Percentiles rank a stretch among this genome's conserved stretches.
These are phyloP conservation scores for Vidua chalybeata DNA, from an alignment of 2,113 vertebrate species.

Conservation along the genomic window DNA sequence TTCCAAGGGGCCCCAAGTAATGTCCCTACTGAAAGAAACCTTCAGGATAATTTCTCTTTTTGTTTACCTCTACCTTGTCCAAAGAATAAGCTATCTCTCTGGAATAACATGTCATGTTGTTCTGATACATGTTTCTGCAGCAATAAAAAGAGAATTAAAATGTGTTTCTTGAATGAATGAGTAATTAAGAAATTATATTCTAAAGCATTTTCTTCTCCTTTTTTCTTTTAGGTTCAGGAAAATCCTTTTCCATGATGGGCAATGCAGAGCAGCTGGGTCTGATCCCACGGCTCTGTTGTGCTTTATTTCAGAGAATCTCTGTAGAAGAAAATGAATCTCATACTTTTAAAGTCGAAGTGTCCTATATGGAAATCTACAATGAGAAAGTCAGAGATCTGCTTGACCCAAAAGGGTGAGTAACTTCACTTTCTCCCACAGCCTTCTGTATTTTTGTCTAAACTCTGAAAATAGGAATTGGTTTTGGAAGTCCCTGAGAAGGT, in stretches of 20 bases:
- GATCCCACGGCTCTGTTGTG: constrained; percentile 95
- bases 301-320: constrained; percentile 93
- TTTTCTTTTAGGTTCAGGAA: constrained; percentile 89
- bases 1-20: not conserved
- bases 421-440: not conserved
- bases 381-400: constrained; percentile 97
- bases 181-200: not conserved
- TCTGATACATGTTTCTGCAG: not conserved
- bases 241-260: constrained; percentile 99
- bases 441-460: not conserved
- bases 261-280: constrained; percentile 93
- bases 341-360: constrained; percentile 96
- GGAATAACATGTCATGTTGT: not conserved
- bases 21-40: not conserved
- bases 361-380: constrained; percentile 99
- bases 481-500: not conserved
- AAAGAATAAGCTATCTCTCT: not conserved
- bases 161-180: not conserved
- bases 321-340: constrained; percentile 85
- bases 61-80: not conserved
- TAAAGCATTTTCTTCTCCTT: not conserved
- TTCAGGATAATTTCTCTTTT: not conserved
- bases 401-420: constrained; percentile 96
- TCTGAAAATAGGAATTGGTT: not conserved
- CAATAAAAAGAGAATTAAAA: not conserved